Evolutionary conservation across 2,888 invertebrate species (phyloP), one percentile per base, ranked within the genome.

Genomic region (Aricia artaxerxes): DNA sequence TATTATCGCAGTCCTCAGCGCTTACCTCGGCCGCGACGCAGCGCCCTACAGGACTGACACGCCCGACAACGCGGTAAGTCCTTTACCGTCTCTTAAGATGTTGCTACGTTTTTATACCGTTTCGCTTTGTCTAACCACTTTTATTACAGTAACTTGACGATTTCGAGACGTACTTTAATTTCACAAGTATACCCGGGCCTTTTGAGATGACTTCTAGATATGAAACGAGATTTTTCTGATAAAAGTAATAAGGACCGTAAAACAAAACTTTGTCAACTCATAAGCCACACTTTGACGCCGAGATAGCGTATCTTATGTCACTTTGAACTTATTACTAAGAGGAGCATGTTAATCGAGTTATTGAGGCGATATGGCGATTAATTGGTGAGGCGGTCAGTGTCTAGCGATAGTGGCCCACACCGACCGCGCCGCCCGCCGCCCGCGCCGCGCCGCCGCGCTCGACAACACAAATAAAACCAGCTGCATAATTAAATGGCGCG

Each of bases 401-500:
- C 80, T 80, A 80, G 77, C 78, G 79, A 81, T 81, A 82, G 80
- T 16, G 35, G 69, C 69, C 69, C 69, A 38, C 69, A 69, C 69
- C 69, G 69, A 69, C 69, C 81, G 73, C 80, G 81, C 78, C 78
- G 80, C 78, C 77, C 80, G 79, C 80, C 79, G 78, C 72, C 75
- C 77, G 75, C 78, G 73, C 75, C 77, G 75, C 78, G 73, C 73
- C 31, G 75, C 44, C 75, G 49, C 57, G 53, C 73, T 44, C 73
- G 61, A 75, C 78, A 73, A 73, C 73, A 75, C 88, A 89, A 91
- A 90, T 88, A 90, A 87, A 89, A 87, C 88, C 83, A 85, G 85
- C 85, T 88, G 89, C 88, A 91, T 91, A 91, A 92, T 92, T 91
- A 92, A 89, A 88, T 88, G 88, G 82, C 83, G 85, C 83, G 82